A percentile compares a stretch with the other conserved stretches of the same genome.
Conservation (phyloP, 2,888 invertebrate species). For the Tryphoninae sp. region DNA sequence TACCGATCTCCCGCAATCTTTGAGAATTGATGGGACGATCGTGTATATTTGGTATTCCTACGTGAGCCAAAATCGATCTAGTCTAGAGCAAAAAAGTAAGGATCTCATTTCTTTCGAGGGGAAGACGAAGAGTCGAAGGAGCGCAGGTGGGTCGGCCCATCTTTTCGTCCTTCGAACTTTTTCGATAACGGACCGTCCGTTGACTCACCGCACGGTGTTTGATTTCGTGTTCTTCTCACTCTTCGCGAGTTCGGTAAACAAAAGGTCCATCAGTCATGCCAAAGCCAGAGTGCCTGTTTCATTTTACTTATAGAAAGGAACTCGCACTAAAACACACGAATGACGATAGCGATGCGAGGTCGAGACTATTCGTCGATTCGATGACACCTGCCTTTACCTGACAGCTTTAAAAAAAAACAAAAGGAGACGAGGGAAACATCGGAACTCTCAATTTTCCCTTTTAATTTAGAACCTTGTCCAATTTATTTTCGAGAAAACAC, state of each 20-base stretch:
- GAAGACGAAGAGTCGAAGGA: neutral
- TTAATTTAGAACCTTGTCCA: neutral
- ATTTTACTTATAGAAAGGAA: slow-evolving; percentile 10
- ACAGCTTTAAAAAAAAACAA: neutral
- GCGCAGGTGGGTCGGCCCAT: slow-evolving; percentile 40
- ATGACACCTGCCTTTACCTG: slow-evolving; percentile 44
- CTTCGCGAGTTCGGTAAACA: neutral
- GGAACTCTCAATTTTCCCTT: neutral
- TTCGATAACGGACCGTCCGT: slow-evolving; percentile 43
- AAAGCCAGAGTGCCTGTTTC: slow-evolving; percentile 2
- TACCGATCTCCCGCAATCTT: neutral
- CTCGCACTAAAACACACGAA: slow-evolving; percentile 5
- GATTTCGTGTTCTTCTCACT: slow-evolving; percentile 53
- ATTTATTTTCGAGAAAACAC: neutral
- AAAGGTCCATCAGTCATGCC: slow-evolving; percentile 23
- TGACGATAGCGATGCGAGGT: slow-evolving; percentile 27
- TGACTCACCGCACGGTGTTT: slow-evolving; percentile 39
- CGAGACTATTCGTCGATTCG: slow-evolving; percentile 32
- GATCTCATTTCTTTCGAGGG: neutral
- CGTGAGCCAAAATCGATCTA: slow-evolving; percentile 12
- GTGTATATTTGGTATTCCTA: slow-evolving; percentile 25
- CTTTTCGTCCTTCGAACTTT: slow-evolving; percentile 19
- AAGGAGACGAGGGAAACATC: neutral
- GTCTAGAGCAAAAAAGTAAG: slow-evolving; percentile 10
- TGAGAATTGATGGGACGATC: slow-evolving; percentile 13